phyloP scores from a whole-genome alignment of 2,113 vertebrate genomes.

The Apeltes quadracus region DNA sequence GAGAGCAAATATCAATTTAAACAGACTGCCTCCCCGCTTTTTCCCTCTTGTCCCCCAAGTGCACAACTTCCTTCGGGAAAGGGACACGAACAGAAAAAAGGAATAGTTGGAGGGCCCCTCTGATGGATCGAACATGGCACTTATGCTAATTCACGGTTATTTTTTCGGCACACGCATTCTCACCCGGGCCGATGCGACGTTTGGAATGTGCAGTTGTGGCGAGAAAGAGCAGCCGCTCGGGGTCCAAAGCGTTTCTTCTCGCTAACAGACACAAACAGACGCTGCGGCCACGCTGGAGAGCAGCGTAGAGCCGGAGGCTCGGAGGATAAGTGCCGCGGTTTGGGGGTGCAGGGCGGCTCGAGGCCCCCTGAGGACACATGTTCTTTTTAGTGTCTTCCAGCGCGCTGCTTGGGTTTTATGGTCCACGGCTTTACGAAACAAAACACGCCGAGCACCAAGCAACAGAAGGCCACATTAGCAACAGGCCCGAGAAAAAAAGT shows the following conservation, averaged over 20 bases:
- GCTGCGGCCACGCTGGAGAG: conserved; percentile 8
- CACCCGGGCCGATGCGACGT: conserved; percentile 60
- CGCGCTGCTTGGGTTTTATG: neutral
- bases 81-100: conserved; percentile 76
- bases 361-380: neutral
- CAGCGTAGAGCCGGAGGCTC: neutral
- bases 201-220: conserved; percentile 77
- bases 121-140: conserved; percentile 91
- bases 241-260: conserved; percentile 25
- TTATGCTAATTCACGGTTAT: conserved; percentile 87
- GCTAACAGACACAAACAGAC: conserved; percentile 20
- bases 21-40: conserved; percentile 78
- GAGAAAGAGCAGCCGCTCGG: conserved; percentile 36
- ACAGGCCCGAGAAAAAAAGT: neutral
- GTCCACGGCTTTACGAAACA: neutral
- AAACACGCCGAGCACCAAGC: neutral
- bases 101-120: conserved; percentile 77
- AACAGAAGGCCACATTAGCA: neutral
- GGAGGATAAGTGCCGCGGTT: neutral
- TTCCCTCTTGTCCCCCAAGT: conserved; percentile 77
- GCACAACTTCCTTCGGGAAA: conserved; percentile 85
- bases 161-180: conserved; percentile 69
- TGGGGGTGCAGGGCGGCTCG: neutral
- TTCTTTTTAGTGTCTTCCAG: neutral
- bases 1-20: conserved; percentile 88